Evolutionary conservation across 2,113 vertebrate species (phyloP).

Genomic region (Pampusana beccarii): DNA sequence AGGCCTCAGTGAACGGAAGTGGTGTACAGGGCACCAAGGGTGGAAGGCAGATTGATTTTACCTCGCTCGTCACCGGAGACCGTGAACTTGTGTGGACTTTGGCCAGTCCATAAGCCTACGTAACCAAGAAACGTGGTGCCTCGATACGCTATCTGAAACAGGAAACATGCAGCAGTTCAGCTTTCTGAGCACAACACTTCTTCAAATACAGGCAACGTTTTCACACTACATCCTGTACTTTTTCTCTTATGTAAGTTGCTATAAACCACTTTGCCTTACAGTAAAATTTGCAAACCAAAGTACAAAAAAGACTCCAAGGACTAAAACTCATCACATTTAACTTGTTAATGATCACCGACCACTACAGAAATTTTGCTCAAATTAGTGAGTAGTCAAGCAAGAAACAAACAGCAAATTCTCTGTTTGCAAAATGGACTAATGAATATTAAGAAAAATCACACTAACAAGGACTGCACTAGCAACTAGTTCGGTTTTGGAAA

Average conservation of each 20-base stretch:
- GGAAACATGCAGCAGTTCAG: not conserved
- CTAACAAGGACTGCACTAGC: not conserved
- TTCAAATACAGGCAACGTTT: rapidly evolving
- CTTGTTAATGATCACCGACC: rapidly evolving
- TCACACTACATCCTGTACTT: not conserved
- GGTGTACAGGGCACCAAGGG: rapidly evolving
- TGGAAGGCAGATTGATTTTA: slow-evolving; percentile 5
- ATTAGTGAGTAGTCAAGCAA: not conserved
- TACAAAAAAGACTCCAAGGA: not conserved
- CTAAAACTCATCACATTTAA: not conserved
- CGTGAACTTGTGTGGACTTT: slow-evolving; percentile 89
- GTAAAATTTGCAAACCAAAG: not conserved
- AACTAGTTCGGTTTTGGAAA: not conserved
- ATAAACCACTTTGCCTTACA: not conserved
- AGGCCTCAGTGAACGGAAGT: not conserved
- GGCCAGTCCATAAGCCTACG: slow-evolving; percentile 93
- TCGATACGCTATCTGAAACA: slow-evolving; percentile 80
- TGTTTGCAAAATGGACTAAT: rapidly evolving
- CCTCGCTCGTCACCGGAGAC: slow-evolving; percentile 89
- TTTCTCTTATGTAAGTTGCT: not conserved
- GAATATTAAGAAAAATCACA: not conserved
- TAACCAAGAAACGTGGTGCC: slow-evolving; percentile 93
- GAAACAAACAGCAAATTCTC: not conserved
- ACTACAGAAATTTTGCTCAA: not conserved
- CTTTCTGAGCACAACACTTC: not conserved